Base-by-base conservation (phyloP, 53 echinoderm and acorn worm species). In the Zoroaster sp. region DNA sequence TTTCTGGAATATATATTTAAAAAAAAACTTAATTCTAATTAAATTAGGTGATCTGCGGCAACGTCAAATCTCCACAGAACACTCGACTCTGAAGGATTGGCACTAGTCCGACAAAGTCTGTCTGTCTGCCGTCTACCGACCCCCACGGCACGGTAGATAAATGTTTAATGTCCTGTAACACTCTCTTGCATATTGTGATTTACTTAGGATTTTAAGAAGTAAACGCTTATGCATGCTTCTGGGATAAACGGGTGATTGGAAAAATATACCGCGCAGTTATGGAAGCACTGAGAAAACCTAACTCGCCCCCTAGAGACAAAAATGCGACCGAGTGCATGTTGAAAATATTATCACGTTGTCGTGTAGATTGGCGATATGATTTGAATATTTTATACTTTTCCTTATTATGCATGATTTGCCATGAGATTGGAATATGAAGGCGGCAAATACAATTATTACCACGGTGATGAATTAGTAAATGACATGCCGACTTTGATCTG, bases 171-270 rank as follows among this genome's bases (percentile, higher is more conserved):
- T 54, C 33, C 44, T 54, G 53, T 78, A 37, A 78, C 8, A 4
- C 9, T n/a, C 23, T 80, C 66, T 66, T 54, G n/a, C n/a, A 80
- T 28, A 65, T 43, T 80, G 39, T 66, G 81, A 80, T 80, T 80
- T 80, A 66, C 66, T 65, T 25, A 3, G 32, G 42, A 4, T 35
- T 53, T 47, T 4, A 78, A 55, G 35, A 17, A 43, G 28, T 76
- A 23, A 44, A 4, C 14, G 75, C 49, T 47, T 10, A 17, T 76
- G 76, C 10, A 30, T 28, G 6, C 6, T 21, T 0, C 0, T 12
- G 21, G 66, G 6, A 5, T 17, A 7, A n/a, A 21, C 66, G n/a
- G n/a, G n/a, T n/a, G n/a, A n/a, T n/a, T n/a, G n/a, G n/a, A n/a
- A n/a, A n/a, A n/a, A n/a, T n/a, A n/a, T n/a, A n/a, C n/a, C n/a